These are phyloP conservation scores for Anadara kagoshimensis DNA, from an alignment of 1,140 invertebrate species.

Conservation along the genomic window DNA sequence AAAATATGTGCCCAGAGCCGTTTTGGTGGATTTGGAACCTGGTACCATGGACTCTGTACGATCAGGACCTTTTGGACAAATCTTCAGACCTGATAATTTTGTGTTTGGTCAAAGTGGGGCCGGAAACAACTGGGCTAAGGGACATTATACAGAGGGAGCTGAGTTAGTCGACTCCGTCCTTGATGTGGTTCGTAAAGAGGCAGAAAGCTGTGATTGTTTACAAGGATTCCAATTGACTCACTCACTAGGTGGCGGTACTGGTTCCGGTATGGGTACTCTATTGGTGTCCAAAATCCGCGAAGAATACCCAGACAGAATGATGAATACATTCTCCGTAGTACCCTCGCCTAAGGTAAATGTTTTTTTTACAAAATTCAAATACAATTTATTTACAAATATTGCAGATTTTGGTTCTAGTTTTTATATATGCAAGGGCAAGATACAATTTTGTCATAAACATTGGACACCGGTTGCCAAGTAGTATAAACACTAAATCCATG, in stretches of 20 bases:
- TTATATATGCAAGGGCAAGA: background rate
- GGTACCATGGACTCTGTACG: conserved; percentile 69
- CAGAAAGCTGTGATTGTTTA: conserved; percentile 83
- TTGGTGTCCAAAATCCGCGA: conserved; percentile 78
- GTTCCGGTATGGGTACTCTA: conserved; percentile 77
- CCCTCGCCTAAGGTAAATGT: conserved; percentile 88
- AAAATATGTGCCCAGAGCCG: conserved; percentile 91
- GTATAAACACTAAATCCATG: background rate
- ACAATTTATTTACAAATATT: background rate
- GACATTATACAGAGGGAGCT: conserved; percentile 91
- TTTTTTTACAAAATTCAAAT: background rate
- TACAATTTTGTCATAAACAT: background rate
- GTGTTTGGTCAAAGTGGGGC: conserved; percentile 77
- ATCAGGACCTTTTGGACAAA: conserved; percentile 65
- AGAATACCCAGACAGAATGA: conserved; percentile 88
- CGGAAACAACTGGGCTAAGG: conserved; percentile 93
- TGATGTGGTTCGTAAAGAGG: conserved; percentile 85
- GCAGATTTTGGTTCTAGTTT: background rate
- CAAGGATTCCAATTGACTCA: conserved; percentile 79
- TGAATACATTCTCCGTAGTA: conserved; percentile 92
- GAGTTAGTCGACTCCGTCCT: conserved; percentile 82
- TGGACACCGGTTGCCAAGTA: background rate
- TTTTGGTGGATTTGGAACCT: conserved; percentile 83
- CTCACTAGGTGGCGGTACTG: conserved; percentile 80
- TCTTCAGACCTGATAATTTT: conserved; percentile 68